Conservation (phyloP, 2,888 invertebrate species). For the Anticlea derivata region DNA sequence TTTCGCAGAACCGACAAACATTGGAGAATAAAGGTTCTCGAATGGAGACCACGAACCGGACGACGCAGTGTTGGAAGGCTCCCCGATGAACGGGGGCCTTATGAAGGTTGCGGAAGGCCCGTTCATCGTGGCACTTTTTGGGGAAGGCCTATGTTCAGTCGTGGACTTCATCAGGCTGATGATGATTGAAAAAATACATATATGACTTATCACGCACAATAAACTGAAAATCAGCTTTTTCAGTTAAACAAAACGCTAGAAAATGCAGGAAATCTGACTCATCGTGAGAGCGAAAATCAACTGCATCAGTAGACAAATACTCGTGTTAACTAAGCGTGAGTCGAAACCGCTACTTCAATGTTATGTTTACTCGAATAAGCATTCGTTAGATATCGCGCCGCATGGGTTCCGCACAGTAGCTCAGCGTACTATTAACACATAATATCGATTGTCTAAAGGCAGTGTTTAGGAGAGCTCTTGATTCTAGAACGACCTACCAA, state of each 20-base stretch:
- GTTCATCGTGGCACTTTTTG: no score
- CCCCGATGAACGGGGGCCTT: no score
- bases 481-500: slow-evolving; percentile 74
- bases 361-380: not conserved
- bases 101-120: no score
- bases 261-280: slow-evolving; percentile 35
- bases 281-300: slow-evolving; percentile 46
- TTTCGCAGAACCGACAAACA: no score
- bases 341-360: not conserved
- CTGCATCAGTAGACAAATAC: not conserved
- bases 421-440: slow-evolving; percentile 13
- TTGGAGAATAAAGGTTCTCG: no score
- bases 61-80: no score
- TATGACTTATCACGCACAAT: slow-evolving; percentile 9
- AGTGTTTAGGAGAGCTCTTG: slow-evolving; percentile 66
- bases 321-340: not conserved
- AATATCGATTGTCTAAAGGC: slow-evolving; percentile 22
- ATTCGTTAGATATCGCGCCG: no score
- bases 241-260: slow-evolving; percentile 27
- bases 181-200: no score
- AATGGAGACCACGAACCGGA: no score
- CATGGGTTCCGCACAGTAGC: no score
- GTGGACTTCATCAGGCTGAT: no score
- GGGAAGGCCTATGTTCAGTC: no score
- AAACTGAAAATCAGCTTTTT: slow-evolving; percentile 26